phyloP scores from a whole-genome alignment of 1,140 invertebrate genomes.

The Paraescarpia echinospica region DNA sequence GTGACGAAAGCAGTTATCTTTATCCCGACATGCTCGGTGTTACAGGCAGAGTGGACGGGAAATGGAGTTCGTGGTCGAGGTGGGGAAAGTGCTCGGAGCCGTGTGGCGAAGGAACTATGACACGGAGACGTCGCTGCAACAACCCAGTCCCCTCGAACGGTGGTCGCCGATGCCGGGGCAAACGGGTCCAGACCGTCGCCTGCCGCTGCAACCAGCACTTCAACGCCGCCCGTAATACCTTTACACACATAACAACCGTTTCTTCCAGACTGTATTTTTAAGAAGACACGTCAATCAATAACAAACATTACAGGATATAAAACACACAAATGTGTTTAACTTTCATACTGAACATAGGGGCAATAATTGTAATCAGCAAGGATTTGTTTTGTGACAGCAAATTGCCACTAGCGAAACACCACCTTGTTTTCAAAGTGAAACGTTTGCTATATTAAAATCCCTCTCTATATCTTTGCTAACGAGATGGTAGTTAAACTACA shows the following conservation, averaged over 20 bases:
- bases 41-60: too few species aligned
- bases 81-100: background rate
- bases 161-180: background rate
- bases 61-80: background rate
- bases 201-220: background rate
- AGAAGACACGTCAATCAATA: too few species aligned
- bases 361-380: background rate
- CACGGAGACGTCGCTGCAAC: background rate
- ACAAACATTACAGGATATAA: too few species aligned
- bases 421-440: too few species aligned
- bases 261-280: too few species aligned
- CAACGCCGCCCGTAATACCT: background rate
- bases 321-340: background rate
- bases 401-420: too few species aligned
- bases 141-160: too few species aligned
- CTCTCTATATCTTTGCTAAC: background rate
- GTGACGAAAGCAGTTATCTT: too few species aligned
- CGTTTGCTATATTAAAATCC: too few species aligned
- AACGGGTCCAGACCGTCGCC: background rate
- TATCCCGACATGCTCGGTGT: too few species aligned
- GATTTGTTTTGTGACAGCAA: too few species aligned
- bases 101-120: background rate
- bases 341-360: background rate
- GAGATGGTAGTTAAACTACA: background rate
- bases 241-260: background rate